Evolutionary conservation across 2,888 invertebrate species (phyloP).

Genomic region (Malachius bipustulatus): DNA sequence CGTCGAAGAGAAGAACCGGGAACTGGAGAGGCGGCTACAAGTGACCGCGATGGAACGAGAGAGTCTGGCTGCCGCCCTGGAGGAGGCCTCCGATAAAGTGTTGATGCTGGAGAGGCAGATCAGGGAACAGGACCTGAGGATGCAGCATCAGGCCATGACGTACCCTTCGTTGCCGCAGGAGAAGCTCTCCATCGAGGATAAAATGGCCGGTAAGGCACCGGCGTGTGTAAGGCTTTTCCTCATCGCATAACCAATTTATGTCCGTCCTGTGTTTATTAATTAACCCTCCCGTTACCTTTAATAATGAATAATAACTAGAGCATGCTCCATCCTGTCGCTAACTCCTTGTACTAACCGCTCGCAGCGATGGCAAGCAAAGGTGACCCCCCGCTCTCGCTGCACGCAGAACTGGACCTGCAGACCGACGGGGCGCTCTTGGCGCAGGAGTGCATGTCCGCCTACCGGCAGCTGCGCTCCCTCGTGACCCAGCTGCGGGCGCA

Average conservation of each 20-base stretch:
- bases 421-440: constrained; percentile 47
- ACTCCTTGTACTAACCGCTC: neutral
- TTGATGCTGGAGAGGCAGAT: constrained; percentile 72
- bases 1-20: constrained; percentile 69
- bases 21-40: constrained; percentile 68
- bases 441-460: constrained; percentile 56
- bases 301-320: constrained; percentile 1
- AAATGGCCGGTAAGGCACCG: constrained; percentile 41
- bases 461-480: constrained; percentile 59
- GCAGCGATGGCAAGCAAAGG: constrained; percentile 11
- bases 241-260: constrained; percentile 1
- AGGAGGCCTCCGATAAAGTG: constrained; percentile 84
- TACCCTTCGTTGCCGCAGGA: constrained; percentile 34
- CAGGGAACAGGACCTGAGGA: constrained; percentile 59
- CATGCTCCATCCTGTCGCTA: too few relatives aligned
- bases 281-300: neutral
- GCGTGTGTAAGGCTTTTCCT: neutral
- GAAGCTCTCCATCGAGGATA: constrained; percentile 33
- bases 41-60: constrained; percentile 70
- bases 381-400: constrained; percentile 60
- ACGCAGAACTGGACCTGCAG: constrained; percentile 85
- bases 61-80: constrained; percentile 63
- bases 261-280: too few relatives aligned
- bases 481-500: constrained; percentile 64
- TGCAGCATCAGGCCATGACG: constrained; percentile 30